Base-by-base conservation (phyloP, 2,113 vertebrate species). In the Sula dactylatra region DNA sequence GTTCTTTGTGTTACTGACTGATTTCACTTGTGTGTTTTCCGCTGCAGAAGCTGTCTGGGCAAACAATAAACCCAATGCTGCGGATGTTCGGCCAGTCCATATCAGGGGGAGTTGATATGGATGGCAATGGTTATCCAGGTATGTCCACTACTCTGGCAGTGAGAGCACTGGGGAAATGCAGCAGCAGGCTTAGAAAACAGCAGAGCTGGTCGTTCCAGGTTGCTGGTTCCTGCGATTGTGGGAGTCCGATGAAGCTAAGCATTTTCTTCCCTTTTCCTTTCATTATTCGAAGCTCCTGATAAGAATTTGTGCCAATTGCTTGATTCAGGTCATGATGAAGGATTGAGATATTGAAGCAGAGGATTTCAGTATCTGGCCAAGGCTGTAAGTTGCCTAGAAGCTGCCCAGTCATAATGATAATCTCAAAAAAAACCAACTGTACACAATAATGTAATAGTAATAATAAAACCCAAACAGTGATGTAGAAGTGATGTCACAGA, bases 1-100 rank as follows among this genome's bases (percentile, higher is more conserved):
- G 12, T 84, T 55, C 32, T 79, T 52, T 61, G 14, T 82, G 70
- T 79, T 80, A n/a, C 55, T 81, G 64, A 45, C 10, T 13, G 73
- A 95, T 90, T 93, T 77, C 31, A 4, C 55, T 97, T 45, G 11
- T 82, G 38, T 94, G 10, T 93, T 97, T 86, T 97, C 77, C 77
- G 34, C 97, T 98, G 90, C 98, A 99, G 99, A 99, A 98, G 95
- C 97, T 99, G 94, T 98, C 98, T 71, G 99, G 99, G 58, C 97
- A 88, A 96, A 98, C 97, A 52, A 89, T 99, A 90, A 98, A 93
- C 89, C 98, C 99, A 10, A 97, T 95, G 49, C 97, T 99, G 52
- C 98, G 98, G 96, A 99, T 99, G 99, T 99, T 99, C 85, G 99
- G 99, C 42, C 99, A 99, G 98, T 99, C 99, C 29, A 99, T 99